Base-by-base conservation (phyloP, 2,888 invertebrate genomes). In the Euplagia quadripunctaria region DNA sequence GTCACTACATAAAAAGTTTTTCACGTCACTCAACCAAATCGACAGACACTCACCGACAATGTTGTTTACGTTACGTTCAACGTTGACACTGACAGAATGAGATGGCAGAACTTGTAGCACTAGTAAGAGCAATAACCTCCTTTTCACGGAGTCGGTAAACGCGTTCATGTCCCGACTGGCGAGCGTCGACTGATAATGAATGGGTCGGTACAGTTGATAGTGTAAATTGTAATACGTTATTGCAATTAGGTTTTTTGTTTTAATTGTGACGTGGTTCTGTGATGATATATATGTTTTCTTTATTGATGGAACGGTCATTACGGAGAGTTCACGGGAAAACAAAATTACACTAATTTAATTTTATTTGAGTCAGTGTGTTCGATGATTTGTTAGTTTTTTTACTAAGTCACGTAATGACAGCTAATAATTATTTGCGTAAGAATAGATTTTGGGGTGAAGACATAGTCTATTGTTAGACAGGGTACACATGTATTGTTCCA, bases 61-160 rank as follows among this genome's bases (percentile, higher is more conserved):
- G 5, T 67, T 51, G 9, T 43, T 65, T 12, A 31, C 64, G 52
- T 61, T 67, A 17, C 58, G 49, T n/a, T 65, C n/a, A 20, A 64
- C 43, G 14, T 65, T 71, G 17, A 74, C 64, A 58, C 72, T 41
- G 61, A 76, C 31, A 20, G 75, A 79, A 66, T 79, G 77, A 74
- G 82, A 76, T 69, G 77, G 68, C 79, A 52, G 63, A 9, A 72
- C 61, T 51, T 72, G 61, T 41, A 68, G 31, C 42, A 70, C 63
- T 42, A 70, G 42, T 12, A 69, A 8, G 16, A 73, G 12, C 41
- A 73, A 49, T 46, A 69, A 55, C 42, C 65, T 66, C 51, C 7
- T 70, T 73, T 65, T 58, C 4, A 51, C 61, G 43, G 12, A 58
- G 67, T 73, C 61, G 61, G 64, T 31, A 52, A 51, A 70, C 70